Evolutionary conservation across 1,140 invertebrate species (phyloP).

Genomic region (Mizuhopecten yessoensis): DNA sequence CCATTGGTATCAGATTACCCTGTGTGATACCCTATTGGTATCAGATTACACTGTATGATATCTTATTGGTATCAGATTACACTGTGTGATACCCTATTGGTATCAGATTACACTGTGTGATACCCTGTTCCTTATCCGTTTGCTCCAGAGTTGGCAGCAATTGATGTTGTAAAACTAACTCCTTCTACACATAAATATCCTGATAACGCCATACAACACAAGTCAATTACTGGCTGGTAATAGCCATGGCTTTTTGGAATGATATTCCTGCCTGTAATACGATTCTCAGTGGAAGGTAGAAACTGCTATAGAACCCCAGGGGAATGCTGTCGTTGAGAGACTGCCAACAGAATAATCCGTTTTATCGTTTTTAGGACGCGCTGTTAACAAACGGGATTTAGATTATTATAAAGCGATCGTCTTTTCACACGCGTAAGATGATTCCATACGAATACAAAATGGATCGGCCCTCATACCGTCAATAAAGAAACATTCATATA

Average conservation of each 20-base stretch:
- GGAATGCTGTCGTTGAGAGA: neutral
- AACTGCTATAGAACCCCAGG: neutral
- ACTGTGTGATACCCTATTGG: too few species aligned
- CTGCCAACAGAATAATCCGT: neutral
- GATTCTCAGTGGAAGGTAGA: neutral
- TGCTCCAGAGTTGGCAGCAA: neutral
- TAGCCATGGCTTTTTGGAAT: neutral
- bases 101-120: too few species aligned
- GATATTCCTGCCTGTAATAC: neutral
- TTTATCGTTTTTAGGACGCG: neutral
- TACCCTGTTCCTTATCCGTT: too few species aligned
- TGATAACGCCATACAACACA: neutral
- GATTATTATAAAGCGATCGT: neutral
- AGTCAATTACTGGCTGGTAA: neutral
- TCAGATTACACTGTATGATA: too few species aligned
- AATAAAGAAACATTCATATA: too few species aligned
- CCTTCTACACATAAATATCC: neutral
- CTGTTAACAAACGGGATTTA: too few species aligned
- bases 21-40: too few species aligned
- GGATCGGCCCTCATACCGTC: too few species aligned
- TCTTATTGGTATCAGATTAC: too few species aligned
- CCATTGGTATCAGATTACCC: too few species aligned
- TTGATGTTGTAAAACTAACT: neutral
- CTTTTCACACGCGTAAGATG: neutral
- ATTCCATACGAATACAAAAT: too few species aligned